Evolutionary conservation across 2,888 invertebrate genomes (phyloP).

Genomic region (Podabrus alpinus): DNA sequence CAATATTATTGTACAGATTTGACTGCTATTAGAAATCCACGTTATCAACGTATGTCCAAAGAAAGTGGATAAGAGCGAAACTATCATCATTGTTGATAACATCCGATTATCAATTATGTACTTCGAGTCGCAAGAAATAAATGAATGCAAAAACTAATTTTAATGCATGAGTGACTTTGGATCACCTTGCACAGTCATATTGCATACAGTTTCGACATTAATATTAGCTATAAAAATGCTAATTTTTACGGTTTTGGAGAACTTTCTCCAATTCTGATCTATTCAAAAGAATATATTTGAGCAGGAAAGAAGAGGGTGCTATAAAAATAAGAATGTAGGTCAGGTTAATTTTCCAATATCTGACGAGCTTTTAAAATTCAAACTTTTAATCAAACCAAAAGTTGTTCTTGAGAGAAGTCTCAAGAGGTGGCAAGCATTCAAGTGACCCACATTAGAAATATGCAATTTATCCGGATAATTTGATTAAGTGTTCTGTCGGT

Average conservation of each 20-base stretch:
- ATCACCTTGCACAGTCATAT: not conserved
- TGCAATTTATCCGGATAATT: not conserved
- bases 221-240: not conserved
- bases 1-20: too few relatives aligned
- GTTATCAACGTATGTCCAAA: not conserved
- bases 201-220: not conserved
- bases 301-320: not conserved
- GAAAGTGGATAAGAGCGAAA: not conserved
- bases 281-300: too few relatives aligned
- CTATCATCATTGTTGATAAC: not conserved
- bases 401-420: too few relatives aligned
- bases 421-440: not conserved
- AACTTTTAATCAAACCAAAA: not conserved
- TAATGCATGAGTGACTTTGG: not conserved
- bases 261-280: not conserved
- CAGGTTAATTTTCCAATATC: not conserved
- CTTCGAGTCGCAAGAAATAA: not conserved
- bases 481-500: not conserved
- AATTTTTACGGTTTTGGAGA: not conserved
- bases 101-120: not conserved
- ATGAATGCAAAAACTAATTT: not conserved
- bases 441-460: not conserved
- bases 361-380: not conserved
- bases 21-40: too few relatives aligned
- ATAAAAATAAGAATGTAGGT: not conserved